These are phyloP conservation scores for Spinus pinus DNA, from an alignment of 2,797 vertebrate genomes.

Conservation along the genomic window DNA sequence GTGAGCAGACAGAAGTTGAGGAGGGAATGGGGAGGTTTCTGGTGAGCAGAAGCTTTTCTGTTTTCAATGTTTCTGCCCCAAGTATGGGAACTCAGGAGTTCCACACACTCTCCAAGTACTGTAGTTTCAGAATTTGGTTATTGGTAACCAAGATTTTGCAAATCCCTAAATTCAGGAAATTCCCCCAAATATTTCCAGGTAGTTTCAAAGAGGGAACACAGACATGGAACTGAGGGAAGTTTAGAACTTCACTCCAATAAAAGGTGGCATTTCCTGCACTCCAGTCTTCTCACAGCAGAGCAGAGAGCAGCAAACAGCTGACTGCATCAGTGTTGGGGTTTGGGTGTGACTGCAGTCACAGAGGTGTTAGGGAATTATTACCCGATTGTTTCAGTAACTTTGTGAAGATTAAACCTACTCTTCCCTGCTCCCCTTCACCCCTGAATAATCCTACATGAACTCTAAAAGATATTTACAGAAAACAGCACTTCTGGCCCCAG, in stretches of 20 bases:
- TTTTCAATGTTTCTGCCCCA: neutral
- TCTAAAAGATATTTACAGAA: constrained; percentile 29
- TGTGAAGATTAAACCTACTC: neutral
- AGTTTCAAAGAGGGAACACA: neutral
- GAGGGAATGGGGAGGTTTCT: neutral
- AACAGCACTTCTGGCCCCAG: constrained; percentile 24
- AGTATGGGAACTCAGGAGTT: neutral
- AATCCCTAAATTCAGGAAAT: neutral
- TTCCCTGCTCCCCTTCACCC: neutral
- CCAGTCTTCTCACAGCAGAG: neutral
- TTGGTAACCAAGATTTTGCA: neutral
- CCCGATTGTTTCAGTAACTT: neutral
- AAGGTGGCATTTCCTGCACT: neutral
- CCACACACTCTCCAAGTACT: neutral
- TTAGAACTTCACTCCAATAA: neutral
- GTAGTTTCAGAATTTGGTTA: neutral
- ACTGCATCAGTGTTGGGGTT: neutral
- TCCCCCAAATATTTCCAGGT: neutral
- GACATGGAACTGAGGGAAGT: neutral
- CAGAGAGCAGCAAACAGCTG: neutral
- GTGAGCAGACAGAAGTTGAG: neutral
- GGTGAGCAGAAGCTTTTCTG: neutral
- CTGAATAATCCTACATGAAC: neutral
- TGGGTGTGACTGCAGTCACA: neutral
- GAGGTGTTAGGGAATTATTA: neutral